phyloP scores from a whole-genome alignment of 2,888 invertebrate species.

The Drosophila buzzatii region DNA sequence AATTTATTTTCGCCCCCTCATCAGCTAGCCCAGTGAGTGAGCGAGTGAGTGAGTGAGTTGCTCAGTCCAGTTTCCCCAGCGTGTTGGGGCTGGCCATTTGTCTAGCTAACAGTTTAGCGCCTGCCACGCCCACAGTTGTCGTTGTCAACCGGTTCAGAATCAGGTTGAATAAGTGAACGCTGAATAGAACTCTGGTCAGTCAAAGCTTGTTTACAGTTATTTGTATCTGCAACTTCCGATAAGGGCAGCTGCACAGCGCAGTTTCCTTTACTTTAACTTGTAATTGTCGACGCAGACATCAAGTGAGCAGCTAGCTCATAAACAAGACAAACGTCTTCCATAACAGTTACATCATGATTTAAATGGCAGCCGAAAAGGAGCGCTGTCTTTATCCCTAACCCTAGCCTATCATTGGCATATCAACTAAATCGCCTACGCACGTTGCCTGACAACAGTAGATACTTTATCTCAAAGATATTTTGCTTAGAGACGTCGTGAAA shows the following conservation, averaged over 20 bases:
- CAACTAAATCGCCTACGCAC: slow-evolving; percentile 65
- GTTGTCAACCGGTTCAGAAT: slow-evolving; percentile 53
- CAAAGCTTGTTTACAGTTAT: slow-evolving; percentile 4
- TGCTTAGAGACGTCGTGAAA: slow-evolving; percentile 38
- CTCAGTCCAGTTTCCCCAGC: slow-evolving; percentile 29
- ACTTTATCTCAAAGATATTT: slow-evolving; percentile 67
- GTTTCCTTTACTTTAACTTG: slow-evolving; percentile 30
- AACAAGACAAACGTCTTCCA: slow-evolving; percentile 28
- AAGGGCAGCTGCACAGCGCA: slow-evolving; percentile 17
- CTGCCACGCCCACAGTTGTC: slow-evolving; percentile 48
- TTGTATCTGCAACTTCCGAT: slow-evolving; percentile 6
- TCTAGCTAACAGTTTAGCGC: slow-evolving; percentile 60
- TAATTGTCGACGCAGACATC: slow-evolving; percentile 26
- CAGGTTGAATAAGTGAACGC: slow-evolving; percentile 35
- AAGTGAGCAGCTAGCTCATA: slow-evolving; percentile 24
- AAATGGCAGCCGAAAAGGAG: slow-evolving; percentile 15
- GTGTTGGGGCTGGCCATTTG: slow-evolving; percentile 48
- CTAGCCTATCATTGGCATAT: slow-evolving; percentile 16
- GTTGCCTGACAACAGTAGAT: slow-evolving; percentile 60
- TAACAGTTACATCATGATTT: slow-evolving; percentile 55
- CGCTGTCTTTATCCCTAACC: background rate
- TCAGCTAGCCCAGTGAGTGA: slow-evolving; percentile 16
- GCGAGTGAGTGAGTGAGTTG: background rate
- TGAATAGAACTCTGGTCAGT: slow-evolving; percentile 4
- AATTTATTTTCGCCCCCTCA: slow-evolving; percentile 59